Evolutionary conservation across 2,113 vertebrate species (phyloP).

Genomic region (Cinclus cinclus): DNA sequence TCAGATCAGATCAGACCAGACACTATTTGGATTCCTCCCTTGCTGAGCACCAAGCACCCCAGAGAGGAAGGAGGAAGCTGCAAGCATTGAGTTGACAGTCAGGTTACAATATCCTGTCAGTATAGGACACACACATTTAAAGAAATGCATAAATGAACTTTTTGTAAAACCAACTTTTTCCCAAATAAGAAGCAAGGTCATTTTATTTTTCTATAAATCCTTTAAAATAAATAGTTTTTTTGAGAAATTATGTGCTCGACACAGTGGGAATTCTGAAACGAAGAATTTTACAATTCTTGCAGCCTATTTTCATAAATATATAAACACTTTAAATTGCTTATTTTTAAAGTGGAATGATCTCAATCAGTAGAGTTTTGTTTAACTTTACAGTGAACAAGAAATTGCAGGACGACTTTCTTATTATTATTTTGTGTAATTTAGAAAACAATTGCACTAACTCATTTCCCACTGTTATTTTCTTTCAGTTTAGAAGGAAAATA

Average conservation of each 20-base stretch:
- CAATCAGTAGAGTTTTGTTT: neutral
- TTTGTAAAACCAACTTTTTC: neutral
- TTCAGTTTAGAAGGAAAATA: constrained; percentile 34
- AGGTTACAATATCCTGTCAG: neutral
- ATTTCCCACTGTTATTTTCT: constrained; percentile 31
- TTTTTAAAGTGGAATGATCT: neutral
- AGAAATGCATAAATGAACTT: neutral
- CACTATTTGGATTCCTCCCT: neutral
- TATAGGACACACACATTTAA: neutral
- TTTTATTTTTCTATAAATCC: neutral
- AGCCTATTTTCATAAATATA: neutral
- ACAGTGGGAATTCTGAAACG: neutral
- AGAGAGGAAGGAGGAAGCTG: neutral
- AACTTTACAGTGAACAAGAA: constrained; percentile 26
- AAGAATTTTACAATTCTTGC: neutral
- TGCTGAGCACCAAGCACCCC: neutral
- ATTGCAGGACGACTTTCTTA: neutral
- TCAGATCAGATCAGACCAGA: neutral
- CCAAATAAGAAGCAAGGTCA: neutral
- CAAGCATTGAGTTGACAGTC: neutral
- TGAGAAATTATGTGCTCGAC: neutral
- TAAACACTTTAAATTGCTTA: neutral
- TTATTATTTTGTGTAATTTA: constrained; percentile 21
- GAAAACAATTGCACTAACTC: neutral
- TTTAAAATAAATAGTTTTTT: neutral